These are phyloP conservation scores for Antheraea assamensis DNA, from an alignment of 2,888 invertebrate species.

Conservation along the genomic window DNA sequence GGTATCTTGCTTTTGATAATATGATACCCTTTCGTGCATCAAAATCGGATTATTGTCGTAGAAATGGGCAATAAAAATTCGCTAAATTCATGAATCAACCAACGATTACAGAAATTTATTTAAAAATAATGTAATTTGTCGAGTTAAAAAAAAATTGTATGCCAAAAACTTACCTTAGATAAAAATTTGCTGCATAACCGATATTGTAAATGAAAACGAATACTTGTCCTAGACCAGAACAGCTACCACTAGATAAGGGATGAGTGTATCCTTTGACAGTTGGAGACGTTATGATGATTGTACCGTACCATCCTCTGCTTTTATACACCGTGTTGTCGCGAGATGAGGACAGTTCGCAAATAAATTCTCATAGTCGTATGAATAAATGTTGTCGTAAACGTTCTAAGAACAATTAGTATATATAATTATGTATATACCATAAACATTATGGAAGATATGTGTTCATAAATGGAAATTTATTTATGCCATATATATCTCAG, in stretches of 20 bases:
- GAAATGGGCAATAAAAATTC: neutral
- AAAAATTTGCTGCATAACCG: slow-evolving; percentile 17
- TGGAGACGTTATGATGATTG: slow-evolving; percentile 44
- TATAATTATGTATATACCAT: neutral
- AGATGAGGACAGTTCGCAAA: slow-evolving; percentile 48
- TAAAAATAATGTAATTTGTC: neutral
- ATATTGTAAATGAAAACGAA: neutral
- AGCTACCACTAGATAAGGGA: slow-evolving; percentile 1
- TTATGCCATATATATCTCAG: too few species aligned
- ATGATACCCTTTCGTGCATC: neutral
- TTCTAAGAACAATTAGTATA: neutral
- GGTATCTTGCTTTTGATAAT: neutral
- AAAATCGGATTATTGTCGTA: neutral
- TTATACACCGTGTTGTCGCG: slow-evolving; percentile 45
- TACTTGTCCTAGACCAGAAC: neutral
- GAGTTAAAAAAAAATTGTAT: neutral
- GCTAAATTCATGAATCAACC: too few species aligned
- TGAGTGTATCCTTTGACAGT: slow-evolving; percentile 35
- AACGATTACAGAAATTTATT: too few species aligned
- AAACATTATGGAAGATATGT: neutral
- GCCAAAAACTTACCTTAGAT: slow-evolving; percentile 8
- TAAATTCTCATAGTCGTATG: neutral
- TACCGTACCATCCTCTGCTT: slow-evolving; percentile 34
- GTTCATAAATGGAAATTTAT: neutral
- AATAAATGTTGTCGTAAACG: slow-evolving; percentile 3